Conservation (phyloP, 2,888 invertebrate genomes). For the Zygothrica quintamaculata region DNA sequence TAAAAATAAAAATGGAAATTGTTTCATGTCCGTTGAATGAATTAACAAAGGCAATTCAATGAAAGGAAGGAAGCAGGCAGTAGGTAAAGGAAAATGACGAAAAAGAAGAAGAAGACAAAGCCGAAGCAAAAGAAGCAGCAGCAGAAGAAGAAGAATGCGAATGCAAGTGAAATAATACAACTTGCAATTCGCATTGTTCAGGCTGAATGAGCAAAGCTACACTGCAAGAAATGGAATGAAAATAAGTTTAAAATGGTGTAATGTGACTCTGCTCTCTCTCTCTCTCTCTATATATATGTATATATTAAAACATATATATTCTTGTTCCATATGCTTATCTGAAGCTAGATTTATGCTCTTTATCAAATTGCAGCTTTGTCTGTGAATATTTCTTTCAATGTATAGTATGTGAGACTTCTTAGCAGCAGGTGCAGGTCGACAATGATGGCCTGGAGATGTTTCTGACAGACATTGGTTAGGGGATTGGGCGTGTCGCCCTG, state of each 20-base stretch:
- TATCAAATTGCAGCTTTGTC: no score
- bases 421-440: not conserved
- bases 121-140: not conserved
- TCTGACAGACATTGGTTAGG: no score
- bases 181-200: slow-evolving; percentile 37
- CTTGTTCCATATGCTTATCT: no score
- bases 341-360: no score
- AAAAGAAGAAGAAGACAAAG: not conserved
- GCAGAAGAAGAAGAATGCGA: slow-evolving; percentile 32
- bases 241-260: not conserved
- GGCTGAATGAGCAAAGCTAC: slow-evolving; percentile 25
- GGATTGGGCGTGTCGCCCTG: no score
- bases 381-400: not conserved
- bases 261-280: no score
- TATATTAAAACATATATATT: no score
- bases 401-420: not conserved
- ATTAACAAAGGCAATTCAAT: slow-evolving; percentile 38
- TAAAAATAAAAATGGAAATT: slow-evolving; percentile 50
- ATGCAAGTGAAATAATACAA: slow-evolving; percentile 39
- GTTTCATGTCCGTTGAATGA: slow-evolving; percentile 44
- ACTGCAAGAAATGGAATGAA: slow-evolving; percentile 6
- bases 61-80: slow-evolving; percentile 5
- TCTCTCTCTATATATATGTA: no score
- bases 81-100: not conserved
- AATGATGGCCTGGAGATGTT: not conserved